Evolutionary conservation across 2,888 invertebrate species (phyloP), one percentile per base, ranked within the genome.

Genomic region (Chelonus formosanus): DNA sequence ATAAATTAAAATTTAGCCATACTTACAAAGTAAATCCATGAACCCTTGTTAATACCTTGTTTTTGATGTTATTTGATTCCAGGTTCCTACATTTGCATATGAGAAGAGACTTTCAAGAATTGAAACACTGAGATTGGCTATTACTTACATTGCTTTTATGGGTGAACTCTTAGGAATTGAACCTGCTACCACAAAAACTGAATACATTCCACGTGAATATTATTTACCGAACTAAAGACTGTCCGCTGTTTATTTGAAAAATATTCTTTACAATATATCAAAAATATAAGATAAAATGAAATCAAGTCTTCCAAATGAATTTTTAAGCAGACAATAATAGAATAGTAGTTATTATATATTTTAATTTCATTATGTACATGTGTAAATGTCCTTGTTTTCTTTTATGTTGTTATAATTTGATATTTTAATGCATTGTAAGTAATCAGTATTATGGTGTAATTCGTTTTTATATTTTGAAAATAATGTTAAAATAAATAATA

Each of bases 101-200:
- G 97, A 98, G 84, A 97, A 97, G 84, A 90, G 97, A 0, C 88
- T 98, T 2, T 97, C 97, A 0, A 90, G 97, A 71, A 97, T 98
- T 79, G 97, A 98, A 85, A 98, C 97, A 0, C 87, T 98, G 0
- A 90, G 97, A 0, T 86, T 98, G 76, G 97, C 97, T 62, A 97
- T 97, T 77, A 97, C 96, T 0, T 98, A 98, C 86, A 98, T 98
- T 78, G 92, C 94, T 70, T 98, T 97, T 85, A 97, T 98, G 97
- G 91, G 94, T 36, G 97, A 97, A 79, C 86, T 97, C 4, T 86
- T 95, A 8, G 84, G 84, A 47, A 83, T 84, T 36, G 84, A 83
- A 63, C 71, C 82, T 0, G 76, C 73, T 62, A 82, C 78, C 68
- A 78, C 82, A 3, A 83, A 83, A 55, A 77, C 76, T 7, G 83